phyloP scores from a whole-genome alignment of 2,888 invertebrate genomes.

The Synergus japonicus region DNA sequence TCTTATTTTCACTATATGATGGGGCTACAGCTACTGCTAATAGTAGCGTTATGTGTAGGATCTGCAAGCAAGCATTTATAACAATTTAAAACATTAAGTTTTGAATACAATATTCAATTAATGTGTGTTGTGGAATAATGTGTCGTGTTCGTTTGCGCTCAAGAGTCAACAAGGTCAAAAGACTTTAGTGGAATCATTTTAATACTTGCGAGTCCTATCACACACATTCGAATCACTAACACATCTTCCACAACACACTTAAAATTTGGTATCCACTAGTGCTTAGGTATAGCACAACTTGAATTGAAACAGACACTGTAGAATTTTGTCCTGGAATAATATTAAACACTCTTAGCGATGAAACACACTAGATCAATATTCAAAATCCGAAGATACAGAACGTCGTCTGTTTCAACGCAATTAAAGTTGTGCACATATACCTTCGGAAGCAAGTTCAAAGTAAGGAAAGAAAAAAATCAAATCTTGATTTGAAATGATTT shows the following conservation, averaged over 20 bases:
- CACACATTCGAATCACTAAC: not conserved
- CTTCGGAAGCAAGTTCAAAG: not conserved
- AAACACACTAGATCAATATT: not conserved
- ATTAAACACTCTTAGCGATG: not conserved
- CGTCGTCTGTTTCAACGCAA: slow-evolving; percentile 4
- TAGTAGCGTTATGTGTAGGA: slow-evolving; percentile 29
- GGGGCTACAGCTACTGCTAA: slow-evolving; percentile 6
- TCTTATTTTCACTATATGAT: slow-evolving; percentile 23
- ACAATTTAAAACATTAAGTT: not conserved
- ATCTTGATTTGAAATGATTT: not conserved
- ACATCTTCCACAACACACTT: not conserved
- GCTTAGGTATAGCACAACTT: not conserved
- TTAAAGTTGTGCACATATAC: not conserved
- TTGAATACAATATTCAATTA: not conserved
- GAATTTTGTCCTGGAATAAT: not conserved
- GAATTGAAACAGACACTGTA: not conserved
- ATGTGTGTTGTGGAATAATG: not conserved
- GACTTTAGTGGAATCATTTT: not conserved
- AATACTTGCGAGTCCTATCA: not conserved
- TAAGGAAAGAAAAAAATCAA: not conserved
- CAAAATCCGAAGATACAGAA: not conserved
- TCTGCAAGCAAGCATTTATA: slow-evolving; percentile 33
- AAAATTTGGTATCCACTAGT: not conserved
- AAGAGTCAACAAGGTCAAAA: not conserved
- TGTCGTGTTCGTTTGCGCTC: not conserved